Evolutionary conservation across 2,888 invertebrate species (phyloP), one percentile per base, ranked within the genome.

Genomic region (Drosophila parthenogenetica): DNA sequence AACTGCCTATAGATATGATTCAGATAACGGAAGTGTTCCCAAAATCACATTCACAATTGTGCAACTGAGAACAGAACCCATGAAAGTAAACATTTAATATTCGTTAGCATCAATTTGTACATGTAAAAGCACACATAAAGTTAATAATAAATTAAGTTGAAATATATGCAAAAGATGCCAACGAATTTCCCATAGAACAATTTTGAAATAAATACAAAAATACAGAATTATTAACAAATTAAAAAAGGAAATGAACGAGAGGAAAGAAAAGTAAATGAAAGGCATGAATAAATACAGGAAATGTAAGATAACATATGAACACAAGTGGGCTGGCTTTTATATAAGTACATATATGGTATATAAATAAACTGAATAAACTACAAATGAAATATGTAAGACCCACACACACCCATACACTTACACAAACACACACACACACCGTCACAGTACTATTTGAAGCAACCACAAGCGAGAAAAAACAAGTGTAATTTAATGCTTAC

Each of bases 81-180:
- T 3, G 0, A 13, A 5, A 22, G 5, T 5, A 5, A 5, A 17
- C 32, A 13, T 49, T 75, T 73, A 32, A 73, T 59, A 58, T 73
- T 54, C 60, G 68, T 61, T 78, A 61, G 61, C 88, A 82, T 55
- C 79, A 73, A 82, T 88, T 82, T 82, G 82, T 82, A 82, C 73
- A 82, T 82, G 86, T 79, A 79, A 86, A 75, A 76, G 83, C 88
- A 71, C 86, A 81, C 79, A 78, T 64, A 64, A 81, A 73, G 35
- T 75, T 87, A 81, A 87, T 81, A 51, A 51, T 75, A 73, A 55
- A 32, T 61, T 75, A 82, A 85, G 62, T 61, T n/a, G 35, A 66
- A 61, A 17, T 59, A 78, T 63, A 77, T 65, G 22, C 59, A 69
- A 54, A 63, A 60, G 61, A 73, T 68, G 83, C 80, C 88, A 86